Conservation (phyloP, 2,113 vertebrate genomes). For the Acanthisitta chloris region DNA sequence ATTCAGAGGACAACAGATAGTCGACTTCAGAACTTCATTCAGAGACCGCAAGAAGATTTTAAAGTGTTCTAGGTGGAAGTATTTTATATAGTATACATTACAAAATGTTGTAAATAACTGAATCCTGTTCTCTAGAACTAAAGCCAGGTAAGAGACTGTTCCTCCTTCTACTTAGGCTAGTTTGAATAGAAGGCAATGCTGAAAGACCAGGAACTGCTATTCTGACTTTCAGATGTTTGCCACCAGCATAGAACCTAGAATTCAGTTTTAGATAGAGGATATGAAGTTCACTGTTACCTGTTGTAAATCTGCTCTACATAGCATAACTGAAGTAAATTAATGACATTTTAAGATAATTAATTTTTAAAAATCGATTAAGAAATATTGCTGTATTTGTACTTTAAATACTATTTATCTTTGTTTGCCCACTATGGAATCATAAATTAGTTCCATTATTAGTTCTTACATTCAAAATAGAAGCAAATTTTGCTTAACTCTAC, state of each 20-base stretch:
- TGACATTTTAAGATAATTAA: background rate
- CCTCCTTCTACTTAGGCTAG: background rate
- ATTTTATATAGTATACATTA: background rate
- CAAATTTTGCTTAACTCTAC: background rate
- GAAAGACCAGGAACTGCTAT: background rate
- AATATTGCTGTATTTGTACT: background rate
- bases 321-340: background rate
- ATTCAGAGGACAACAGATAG: background rate
- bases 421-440: background rate
- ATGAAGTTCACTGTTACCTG: background rate
- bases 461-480: background rate
- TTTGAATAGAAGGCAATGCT: background rate
- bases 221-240: background rate
- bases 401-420: background rate
- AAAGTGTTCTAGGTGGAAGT: background rate
- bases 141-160: background rate
- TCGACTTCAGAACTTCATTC: background rate
- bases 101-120: background rate
- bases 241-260: background rate
- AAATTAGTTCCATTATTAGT: background rate
- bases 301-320: background rate
- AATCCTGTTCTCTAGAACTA: background rate
- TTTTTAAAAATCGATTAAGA: background rate
- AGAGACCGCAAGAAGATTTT: background rate
- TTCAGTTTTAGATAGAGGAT: background rate